Base-by-base conservation (phyloP, 1,140 invertebrate genomes). In the Scaptomyza hsui region DNA sequence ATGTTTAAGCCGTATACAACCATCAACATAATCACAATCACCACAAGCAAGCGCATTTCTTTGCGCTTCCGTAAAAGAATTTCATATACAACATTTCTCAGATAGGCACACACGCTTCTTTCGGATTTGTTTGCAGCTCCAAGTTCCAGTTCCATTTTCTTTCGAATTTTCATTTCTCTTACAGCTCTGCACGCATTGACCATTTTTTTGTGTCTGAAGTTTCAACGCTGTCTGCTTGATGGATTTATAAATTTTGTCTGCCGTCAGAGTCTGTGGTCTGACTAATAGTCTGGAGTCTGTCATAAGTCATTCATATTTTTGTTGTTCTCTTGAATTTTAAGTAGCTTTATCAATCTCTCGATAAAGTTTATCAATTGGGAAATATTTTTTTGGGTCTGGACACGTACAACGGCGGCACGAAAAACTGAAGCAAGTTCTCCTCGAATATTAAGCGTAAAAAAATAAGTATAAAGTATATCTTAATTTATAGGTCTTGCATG, bases 241-340 rank as follows among this genome's bases (percentile, higher is more conserved):
- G 64, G 65, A 81, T 85, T 77, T 85, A 85, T 85, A 85, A 74
- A 69, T 81, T 86, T 65, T 74, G 57, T 62, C 44, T 49, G 37
- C 19, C 9, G 21, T 52, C 32, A 39, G 44, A 19, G 29, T 72
- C 44, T 77, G 39, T 10, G 1, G 29, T 21, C 12, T 45, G 16
- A 16, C 6, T 29, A 10, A 13, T 18, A 3, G 44, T 18, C 24
- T 49, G 24, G 13, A 16, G 7, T 32, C 24, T 26, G 2, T 13
- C 19, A 26, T 48, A 2, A 9, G 16, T 16, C 26, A 19, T 32
- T 41, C 48, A 42, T 55, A 10, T 37, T 24, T 39, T 55, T 42
- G 10, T 26, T 16, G 13, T 42, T 42, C 10, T 41, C 24, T 18
- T 45, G 15, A 64, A 47, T 47, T 16, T 51, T 26, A 21, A 18